Evolutionary conservation across 2,113 vertebrate genomes (phyloP), one percentile per base, ranked within the genome.

Genomic region (Haemorhous mexicanus): DNA sequence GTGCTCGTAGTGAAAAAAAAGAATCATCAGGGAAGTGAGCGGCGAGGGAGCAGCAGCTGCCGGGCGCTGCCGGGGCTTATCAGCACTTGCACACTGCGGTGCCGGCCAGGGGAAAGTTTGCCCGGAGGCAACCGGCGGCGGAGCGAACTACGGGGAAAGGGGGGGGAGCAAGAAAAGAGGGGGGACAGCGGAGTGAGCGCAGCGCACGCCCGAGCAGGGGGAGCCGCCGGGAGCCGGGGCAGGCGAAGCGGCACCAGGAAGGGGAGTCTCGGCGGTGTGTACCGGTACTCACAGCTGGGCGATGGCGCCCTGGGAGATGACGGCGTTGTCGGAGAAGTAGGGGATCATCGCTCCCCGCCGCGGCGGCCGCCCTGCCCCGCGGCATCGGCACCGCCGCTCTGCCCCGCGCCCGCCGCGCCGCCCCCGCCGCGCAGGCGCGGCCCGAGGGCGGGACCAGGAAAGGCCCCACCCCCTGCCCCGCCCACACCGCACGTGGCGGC

Each of bases 251-350:
- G 87, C 22, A 24, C 3, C 23, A 28, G 37, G 64, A 26, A 70
- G 17, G 55, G 41, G 23, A 79, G 43, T 5, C 11, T 39, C 14
- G 33, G 67, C 73, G 55, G 72, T 0, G 67, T 56, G 58, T 2
- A 26, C 33, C 62, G 41, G 50, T 93, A 99, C 99, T 99, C 96
- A 99, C 99, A 99, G 97, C 96, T 99, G 98, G 95, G 98, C 98
- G 97, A 99, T 99, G 91, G 98, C 97, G 95, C 98, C 98, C 79
- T 98, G 98, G 24, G 99, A 99, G 96, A 98, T 98, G 64, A 99
- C 98, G 49, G 99, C 98, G 97, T 99, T 98, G 85, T 98, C 98
- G 32, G 98, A 98, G 97, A 99, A 99, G 97, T 99, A 98, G n/a
- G 99, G 99, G 96, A 98, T 98, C 98, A 99, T 99, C 96, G 98